Percentiles rank a stretch among this genome's conserved stretches.
phyloP scores from a whole-genome alignment of 2,113 vertebrate genomes.

The Odocoileus hemionus region DNA sequence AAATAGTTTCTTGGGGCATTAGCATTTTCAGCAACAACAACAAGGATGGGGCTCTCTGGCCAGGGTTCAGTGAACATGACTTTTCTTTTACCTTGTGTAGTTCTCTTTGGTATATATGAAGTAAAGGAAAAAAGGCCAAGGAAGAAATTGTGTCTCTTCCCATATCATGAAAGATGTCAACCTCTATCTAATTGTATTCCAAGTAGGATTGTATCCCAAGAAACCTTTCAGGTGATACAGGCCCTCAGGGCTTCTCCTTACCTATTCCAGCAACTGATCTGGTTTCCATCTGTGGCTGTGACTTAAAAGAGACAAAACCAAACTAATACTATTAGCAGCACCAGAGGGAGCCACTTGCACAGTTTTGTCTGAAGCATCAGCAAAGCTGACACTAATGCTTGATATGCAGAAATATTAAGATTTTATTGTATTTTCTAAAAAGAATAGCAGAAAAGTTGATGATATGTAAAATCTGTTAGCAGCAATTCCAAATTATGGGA shows the following conservation, averaged over 20 bases:
- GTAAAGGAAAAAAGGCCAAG: background rate
- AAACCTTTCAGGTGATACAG: background rate
- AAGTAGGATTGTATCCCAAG: background rate
- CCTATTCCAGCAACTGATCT: background rate
- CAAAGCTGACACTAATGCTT: conserved; percentile 12
- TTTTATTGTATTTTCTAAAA: conserved; percentile 37
- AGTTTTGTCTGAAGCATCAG: conserved; percentile 56
- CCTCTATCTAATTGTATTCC: background rate
- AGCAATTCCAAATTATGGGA: conserved; percentile 38
- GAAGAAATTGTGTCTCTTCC: background rate
- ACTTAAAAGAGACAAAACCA: background rate
- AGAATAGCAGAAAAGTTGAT: conserved; percentile 47
- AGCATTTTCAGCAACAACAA: background rate
- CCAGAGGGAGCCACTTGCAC: conserved; percentile 83
- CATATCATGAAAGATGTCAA: background rate
- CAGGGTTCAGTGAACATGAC: background rate
- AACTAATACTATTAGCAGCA: conserved; percentile 47
- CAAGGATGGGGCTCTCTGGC: background rate
- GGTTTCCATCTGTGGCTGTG: background rate
- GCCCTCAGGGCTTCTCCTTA: background rate
- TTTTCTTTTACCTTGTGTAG: background rate
- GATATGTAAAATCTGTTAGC: conserved; percentile 42
- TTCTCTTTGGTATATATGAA: background rate
- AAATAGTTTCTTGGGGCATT: background rate
- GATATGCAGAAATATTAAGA: conserved; percentile 49